Conservation (phyloP, 2,888 invertebrate genomes). For the Heliconius aoede region DNA sequence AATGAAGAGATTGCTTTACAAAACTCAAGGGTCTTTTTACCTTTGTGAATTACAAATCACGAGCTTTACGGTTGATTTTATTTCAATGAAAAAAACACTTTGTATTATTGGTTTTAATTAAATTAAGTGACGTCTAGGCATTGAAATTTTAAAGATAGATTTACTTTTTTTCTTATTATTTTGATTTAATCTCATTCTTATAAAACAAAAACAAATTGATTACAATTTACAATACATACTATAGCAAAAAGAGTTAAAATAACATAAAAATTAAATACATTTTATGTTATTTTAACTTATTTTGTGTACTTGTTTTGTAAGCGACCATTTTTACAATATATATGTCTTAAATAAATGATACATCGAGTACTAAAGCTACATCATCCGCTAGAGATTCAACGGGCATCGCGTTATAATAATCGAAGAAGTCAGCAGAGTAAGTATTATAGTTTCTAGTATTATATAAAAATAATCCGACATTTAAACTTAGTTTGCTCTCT, state of each 20-base stretch:
- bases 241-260: too few relatives aligned
- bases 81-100: neutral
- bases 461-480: conserved; percentile 72
- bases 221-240: too few relatives aligned
- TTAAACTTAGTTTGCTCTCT: conserved; percentile 66
- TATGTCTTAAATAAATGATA: conserved; percentile 9
- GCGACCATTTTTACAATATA: neutral
- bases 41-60: conserved; percentile 19
- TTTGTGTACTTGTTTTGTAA: neutral
- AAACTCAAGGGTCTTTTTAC: conserved; percentile 11
- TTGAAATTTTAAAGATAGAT: neutral
- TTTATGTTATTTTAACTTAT: too few relatives aligned
- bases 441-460: conserved; percentile 58
- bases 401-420: conserved; percentile 33
- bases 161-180: too few relatives aligned
- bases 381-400: conserved; percentile 21
- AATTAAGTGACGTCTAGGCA: neutral
- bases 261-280: too few relatives aligned
- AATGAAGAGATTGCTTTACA: conserved; percentile 37
- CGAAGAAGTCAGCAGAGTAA: conserved; percentile 35
- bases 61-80: conserved; percentile 13
- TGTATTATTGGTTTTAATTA: conserved; percentile 9
- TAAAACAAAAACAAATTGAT: too few relatives aligned
- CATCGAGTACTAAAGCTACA: conserved; percentile 13
- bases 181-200: too few relatives aligned